Base-by-base conservation (phyloP, 1,140 invertebrate species). In the Potamilus streckersoni region DNA sequence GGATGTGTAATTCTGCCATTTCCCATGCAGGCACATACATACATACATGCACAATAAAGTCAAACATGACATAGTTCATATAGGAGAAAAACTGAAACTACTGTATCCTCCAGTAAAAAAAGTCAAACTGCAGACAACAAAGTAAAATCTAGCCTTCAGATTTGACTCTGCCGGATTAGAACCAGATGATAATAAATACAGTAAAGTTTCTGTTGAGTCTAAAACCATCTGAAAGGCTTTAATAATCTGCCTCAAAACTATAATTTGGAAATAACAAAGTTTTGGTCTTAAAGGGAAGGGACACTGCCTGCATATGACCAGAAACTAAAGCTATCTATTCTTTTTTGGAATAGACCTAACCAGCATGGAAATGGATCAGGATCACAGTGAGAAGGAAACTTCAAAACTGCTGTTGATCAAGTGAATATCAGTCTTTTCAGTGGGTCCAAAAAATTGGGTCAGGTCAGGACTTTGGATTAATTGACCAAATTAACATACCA, bases 241-340 rank as follows among this genome's bases (percentile, higher is more conserved):
- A 63, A 73, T 59, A 55, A 73, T 73, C 20, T 14, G 31, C 38
- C 13, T 19, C 19, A 73, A 17, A 38, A 19, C 71, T 56, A 19
- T n/a, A 64, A 56, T 72, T 64, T 72, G 71, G 31, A 31, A 72
- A 31, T 62, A 65, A 12, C 56, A 49, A 72, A 64, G 71, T 72
- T 27, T 64, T 16, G 17, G 71, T 72, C 1, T 2, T 72, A 31
- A 2, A 72, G 71, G 64, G 2, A 63, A 62, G 6, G 23, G 60
- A 15, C 60, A 62, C 0, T 6, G 60, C 13, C 60, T 62, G 60
- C 14, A 23, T 19, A 11, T 8, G 60, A 62, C 19, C 60, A n/a
- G 8, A n/a, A 11, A n/a, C 11, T 62, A 62, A n/a, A 19, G 23
- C 60, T 14, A 14, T 62, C 19, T n/a, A 23, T n/a, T n/a, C 2